A percentile compares a stretch with the other conserved stretches of the same genome.
Evolutionary conservation across 2,113 vertebrate species (phyloP).

Genomic region (Eira barbara): DNA sequence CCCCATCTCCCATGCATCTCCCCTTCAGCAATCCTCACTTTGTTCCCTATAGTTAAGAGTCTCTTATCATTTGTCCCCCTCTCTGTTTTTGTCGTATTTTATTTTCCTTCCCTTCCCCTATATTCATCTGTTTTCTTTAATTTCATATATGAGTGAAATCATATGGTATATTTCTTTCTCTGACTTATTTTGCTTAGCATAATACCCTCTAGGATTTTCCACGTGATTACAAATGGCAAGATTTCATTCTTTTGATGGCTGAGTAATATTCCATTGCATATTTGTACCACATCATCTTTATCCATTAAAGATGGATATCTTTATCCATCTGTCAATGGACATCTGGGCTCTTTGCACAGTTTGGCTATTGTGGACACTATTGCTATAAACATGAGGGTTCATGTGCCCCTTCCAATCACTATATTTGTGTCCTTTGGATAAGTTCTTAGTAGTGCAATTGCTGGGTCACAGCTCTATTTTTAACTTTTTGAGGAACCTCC

Average conservation of each 20-base stretch:
- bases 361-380: not conserved
- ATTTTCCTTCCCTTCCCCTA: too few species aligned
- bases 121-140: too few species aligned
- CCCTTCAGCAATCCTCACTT: not conserved
- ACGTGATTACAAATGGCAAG: not conserved
- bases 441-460: not conserved
- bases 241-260: not conserved
- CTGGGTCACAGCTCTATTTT: not conserved
- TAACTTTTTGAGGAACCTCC: not conserved
- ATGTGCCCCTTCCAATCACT: not conserved
- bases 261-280: not conserved
- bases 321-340: not conserved
- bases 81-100: too few species aligned
- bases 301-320: not conserved
- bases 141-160: too few species aligned
- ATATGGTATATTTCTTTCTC: too few species aligned
- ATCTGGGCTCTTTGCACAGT: not conserved
- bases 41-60: not conserved
- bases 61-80: too few species aligned
- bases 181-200: not conserved
- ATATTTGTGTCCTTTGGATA: not conserved
- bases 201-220: not conserved
- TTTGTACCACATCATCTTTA: not conserved
- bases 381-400: not conserved
- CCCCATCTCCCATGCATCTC: not conserved